Conservation (phyloP, 2,113 vertebrate genomes). For the Aldabrachelys gigantea region DNA sequence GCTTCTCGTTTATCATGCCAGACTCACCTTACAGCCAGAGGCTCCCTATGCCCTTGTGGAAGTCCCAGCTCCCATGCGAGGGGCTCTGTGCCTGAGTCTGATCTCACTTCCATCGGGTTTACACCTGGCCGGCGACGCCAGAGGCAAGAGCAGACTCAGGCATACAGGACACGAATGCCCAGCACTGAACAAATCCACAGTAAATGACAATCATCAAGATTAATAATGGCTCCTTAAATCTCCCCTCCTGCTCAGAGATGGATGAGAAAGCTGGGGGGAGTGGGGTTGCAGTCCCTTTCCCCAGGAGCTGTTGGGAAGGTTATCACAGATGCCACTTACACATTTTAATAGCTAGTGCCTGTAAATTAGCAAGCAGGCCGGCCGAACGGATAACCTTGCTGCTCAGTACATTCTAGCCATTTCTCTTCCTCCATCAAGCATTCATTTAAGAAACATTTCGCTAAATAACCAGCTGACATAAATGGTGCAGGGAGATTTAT, state of each 20-base stretch:
- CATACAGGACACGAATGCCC: not conserved
- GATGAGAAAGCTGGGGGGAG: rapidly evolving
- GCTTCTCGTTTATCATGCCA: not conserved
- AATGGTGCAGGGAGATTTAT: slow-evolving; percentile 31
- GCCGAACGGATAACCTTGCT: not conserved
- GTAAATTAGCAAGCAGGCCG: not conserved
- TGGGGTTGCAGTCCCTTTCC: not conserved
- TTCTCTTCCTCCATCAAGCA: slow-evolving; percentile 51
- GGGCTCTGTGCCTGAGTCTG: not conserved
- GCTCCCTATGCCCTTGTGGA: not conserved
- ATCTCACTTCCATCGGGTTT: not conserved
- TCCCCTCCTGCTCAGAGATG: rapidly evolving
- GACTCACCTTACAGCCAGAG: not conserved
- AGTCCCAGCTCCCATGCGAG: not conserved
- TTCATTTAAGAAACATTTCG: slow-evolving; percentile 41
- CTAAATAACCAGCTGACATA: slow-evolving; percentile 63
- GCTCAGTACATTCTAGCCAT: not conserved
- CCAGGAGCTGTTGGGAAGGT: rapidly evolving
- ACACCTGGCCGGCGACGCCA: not conserved
- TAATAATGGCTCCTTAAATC: rapidly evolving
- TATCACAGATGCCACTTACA: rapidly evolving
- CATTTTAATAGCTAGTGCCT: rapidly evolving
- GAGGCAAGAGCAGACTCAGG: not conserved
- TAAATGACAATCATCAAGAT: not conserved
- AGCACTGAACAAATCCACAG: not conserved